Conservation (phyloP, 2,797 vertebrate species). For the Gymnocypris eckloni region DNA sequence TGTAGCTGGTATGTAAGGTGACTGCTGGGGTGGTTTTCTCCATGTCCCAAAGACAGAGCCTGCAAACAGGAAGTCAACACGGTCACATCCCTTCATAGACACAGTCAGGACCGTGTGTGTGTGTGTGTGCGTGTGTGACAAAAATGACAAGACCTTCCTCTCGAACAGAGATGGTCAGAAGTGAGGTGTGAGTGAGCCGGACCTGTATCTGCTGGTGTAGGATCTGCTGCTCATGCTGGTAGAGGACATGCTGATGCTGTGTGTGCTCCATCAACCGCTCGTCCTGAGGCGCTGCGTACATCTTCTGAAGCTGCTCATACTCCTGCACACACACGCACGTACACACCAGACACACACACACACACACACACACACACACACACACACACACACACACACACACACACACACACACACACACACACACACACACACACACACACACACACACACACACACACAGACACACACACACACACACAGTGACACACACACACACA, state of each 20-base stretch:
- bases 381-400: not conserved
- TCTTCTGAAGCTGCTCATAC: conserved; percentile 97
- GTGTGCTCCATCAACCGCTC: conserved; percentile 93
- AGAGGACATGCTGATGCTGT: conserved; percentile 95
- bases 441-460: too few species aligned
- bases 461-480: too few species aligned
- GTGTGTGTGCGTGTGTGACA: not conserved
- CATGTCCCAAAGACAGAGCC: conserved; percentile 86
- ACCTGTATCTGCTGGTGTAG: conserved; percentile 88
- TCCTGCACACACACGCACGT: conserved; percentile 76
- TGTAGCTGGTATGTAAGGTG: conserved; percentile 99
- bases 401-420: not conserved
- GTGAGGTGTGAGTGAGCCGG: not conserved
- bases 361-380: too few species aligned
- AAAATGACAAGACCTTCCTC: too few species aligned
- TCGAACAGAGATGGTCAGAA: not conserved
- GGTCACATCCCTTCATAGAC: not conserved
- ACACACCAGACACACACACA: conserved; percentile 6
- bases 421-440: too few species aligned
- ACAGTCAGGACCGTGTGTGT: not conserved
- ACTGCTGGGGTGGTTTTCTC: conserved; percentile 93
- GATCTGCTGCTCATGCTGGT: conserved; percentile 97
- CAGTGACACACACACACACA: too few species aligned
- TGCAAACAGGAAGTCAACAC: conserved; percentile 66
- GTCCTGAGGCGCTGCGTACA: conserved; percentile 92